These are phyloP conservation scores for Apamea sordens DNA, from an alignment of 2,888 invertebrate species.

Conservation along the genomic window DNA sequence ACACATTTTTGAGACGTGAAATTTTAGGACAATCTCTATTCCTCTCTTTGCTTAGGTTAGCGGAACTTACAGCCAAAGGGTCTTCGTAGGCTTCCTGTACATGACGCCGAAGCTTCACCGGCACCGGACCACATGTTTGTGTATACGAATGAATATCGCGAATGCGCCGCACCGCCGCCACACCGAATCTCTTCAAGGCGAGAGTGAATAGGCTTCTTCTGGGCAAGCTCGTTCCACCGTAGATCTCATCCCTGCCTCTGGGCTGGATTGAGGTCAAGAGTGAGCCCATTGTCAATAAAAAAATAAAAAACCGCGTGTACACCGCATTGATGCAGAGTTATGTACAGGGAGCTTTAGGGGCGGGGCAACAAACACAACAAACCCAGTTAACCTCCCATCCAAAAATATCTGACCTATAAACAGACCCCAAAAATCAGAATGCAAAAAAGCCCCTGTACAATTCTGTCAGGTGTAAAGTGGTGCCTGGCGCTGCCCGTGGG, in stretches of 20 bases:
- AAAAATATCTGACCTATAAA: conserved; percentile 51
- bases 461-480: conserved; percentile 62
- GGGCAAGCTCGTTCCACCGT: too few relatives aligned
- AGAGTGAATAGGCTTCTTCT: too few relatives aligned
- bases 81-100: neutral
- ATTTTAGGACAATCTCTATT: neutral
- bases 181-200: too few relatives aligned
- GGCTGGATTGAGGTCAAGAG: too few relatives aligned
- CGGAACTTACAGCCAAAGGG: too few relatives aligned
- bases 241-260: too few relatives aligned
- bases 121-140: neutral
- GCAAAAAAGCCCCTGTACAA: conserved; percentile 34
- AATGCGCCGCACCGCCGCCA: neutral
- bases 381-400: neutral
- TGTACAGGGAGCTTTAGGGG: neutral
- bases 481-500: conserved; percentile 73
- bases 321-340: too few relatives aligned
- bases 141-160: neutral
- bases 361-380: neutral
- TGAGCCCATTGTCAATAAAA: too few relatives aligned
- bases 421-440: conserved; percentile 22
- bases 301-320: too few relatives aligned
- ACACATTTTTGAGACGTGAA: neutral
- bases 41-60: neutral
- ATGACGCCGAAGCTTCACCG: neutral